A percentile compares a stretch with the other conserved stretches of the same genome.
Conservation (phyloP, 1,140 invertebrate species). For the Drosophila tristis region DNA sequence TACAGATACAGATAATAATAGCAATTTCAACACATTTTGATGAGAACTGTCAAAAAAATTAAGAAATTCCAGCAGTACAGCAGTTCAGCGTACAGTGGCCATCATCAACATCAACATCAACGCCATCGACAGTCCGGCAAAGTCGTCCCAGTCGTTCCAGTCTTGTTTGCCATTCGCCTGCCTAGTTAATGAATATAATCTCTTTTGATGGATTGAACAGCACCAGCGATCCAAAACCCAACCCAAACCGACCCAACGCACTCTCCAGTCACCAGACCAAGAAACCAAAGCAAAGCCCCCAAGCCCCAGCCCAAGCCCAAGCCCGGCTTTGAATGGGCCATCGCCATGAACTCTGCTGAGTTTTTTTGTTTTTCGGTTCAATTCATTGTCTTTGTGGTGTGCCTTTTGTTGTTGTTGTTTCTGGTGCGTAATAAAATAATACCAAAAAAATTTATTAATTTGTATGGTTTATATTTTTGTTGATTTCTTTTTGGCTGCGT, state of each 20-base stretch:
- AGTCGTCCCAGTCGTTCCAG: neutral
- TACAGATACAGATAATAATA: constrained; percentile 60
- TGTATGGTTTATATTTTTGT: constrained; percentile 74
- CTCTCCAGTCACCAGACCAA: constrained; percentile 7
- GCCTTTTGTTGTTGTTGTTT: constrained; percentile 40
- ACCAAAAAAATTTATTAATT: constrained; percentile 77
- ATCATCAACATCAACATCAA: constrained; percentile 50
- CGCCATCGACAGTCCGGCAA: constrained; percentile 18
- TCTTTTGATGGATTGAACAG: constrained; percentile 81
- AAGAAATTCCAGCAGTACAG: constrained; percentile 65
- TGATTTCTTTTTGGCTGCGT: constrained; percentile 47
- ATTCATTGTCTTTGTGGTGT: constrained; percentile 60
- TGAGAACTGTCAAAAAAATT: constrained; percentile 80
- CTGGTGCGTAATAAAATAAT: constrained; percentile 71
- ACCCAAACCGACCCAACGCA: neutral
- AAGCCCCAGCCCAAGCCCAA: constrained; percentile 22
- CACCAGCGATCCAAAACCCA: constrained; percentile 11
- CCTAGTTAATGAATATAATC: constrained; percentile 80
- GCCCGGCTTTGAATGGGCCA: constrained; percentile 53
- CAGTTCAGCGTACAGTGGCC: constrained; percentile 59
- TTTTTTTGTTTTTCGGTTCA: constrained; percentile 57
- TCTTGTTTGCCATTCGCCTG: constrained; percentile 43
- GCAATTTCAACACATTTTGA: constrained; percentile 79
- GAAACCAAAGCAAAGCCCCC: constrained; percentile 16
- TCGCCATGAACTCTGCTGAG: constrained; percentile 58